Evolutionary conservation across 92 coral and sea anemone genomes (phyloP), one percentile per base, ranked within the genome.

Genomic region (Zoanthus sansibaricus): DNA sequence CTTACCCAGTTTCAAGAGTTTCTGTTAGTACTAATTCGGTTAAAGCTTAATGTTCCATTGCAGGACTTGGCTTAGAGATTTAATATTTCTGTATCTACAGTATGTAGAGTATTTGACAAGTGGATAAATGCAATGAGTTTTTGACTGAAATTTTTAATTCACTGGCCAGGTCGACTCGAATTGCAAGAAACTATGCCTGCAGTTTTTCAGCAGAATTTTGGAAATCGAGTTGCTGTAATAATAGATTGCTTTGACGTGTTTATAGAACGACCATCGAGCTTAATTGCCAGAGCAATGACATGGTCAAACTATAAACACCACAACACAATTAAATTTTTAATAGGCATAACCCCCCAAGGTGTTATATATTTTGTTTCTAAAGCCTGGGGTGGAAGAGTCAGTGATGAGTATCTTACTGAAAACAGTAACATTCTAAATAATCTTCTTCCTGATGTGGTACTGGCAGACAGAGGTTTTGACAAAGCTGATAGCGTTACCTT

Each of bases 51-150:
- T 69, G 72, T 74, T 44, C 87, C 83, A 17, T 42, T 82, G 49
- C 86, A 88, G 83, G 87, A 88, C 74, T 76, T 82, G 72, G 91
- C 91, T 30, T 88, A 54, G 51, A 72, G 69, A 80, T 82, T 88
- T 74, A 64, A 54, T 18, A 72, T 88, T 58, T 47, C 71, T 54
- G 42, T 59, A 73, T 84, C 71, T 69, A 76, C 72, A 72, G 75
- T 48, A 47, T 67, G 18, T 55, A 83, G 75, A 73, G 46, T 74
- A 25, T 25, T 85, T 55, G 80, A 76, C 77, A 85, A 73, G 52
- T 77, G 89, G 89, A 86, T 86, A 31, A 52, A 77, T 62, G 89
- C 55, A 64, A 61, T 86, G 82, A 46, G 18, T 61, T 55, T 86
- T 20, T 42, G 86, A 77, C 58, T 86, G 31, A 14, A 68, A 45